These are phyloP conservation scores for Bovichtus diacanthus DNA, from an alignment of 2,797 vertebrate species.

Conservation along the genomic window DNA sequence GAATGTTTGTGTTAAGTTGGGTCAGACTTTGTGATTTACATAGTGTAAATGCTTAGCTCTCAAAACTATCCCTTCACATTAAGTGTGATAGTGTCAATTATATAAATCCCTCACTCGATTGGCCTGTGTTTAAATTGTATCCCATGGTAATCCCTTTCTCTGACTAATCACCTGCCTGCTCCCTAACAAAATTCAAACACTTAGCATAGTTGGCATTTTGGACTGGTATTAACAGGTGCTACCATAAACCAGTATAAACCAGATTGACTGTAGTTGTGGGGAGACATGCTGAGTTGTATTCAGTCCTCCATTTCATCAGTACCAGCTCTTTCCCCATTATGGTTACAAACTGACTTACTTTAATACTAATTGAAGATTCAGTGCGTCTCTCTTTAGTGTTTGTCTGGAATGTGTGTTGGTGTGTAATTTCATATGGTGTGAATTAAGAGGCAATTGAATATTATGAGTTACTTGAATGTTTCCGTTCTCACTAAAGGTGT, in stretches of 20 bases:
- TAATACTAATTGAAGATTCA: no score
- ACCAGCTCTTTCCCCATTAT: slow-evolving; percentile 22
- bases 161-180: slow-evolving; percentile 49
- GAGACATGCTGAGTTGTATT: slow-evolving; percentile 46
- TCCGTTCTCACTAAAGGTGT: not conserved
- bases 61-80: slow-evolving; percentile 19
- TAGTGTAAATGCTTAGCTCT: slow-evolving; percentile 9
- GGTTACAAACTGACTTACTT: no score
- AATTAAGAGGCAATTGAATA: not conserved
- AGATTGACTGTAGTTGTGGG: slow-evolving; percentile 25
- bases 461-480: not conserved
- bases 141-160: slow-evolving; percentile 41
- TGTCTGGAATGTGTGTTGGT: not conserved
- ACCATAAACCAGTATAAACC: slow-evolving; percentile 44
- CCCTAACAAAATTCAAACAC: slow-evolving; percentile 51
- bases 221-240: slow-evolving; percentile 60
- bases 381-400: not conserved
- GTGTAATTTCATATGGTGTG: not conserved
- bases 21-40: not conserved
- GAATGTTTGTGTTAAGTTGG: not conserved
- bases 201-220: slow-evolving; percentile 59
- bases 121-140: slow-evolving; percentile 34
- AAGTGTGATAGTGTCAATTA: slow-evolving; percentile 3
- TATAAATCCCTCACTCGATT: slow-evolving; percentile 23
- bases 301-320: slow-evolving; percentile 45